These are phyloP conservation scores for Triops cancriformis DNA, from an alignment of 1,140 invertebrate species.

Conservation along the genomic window DNA sequence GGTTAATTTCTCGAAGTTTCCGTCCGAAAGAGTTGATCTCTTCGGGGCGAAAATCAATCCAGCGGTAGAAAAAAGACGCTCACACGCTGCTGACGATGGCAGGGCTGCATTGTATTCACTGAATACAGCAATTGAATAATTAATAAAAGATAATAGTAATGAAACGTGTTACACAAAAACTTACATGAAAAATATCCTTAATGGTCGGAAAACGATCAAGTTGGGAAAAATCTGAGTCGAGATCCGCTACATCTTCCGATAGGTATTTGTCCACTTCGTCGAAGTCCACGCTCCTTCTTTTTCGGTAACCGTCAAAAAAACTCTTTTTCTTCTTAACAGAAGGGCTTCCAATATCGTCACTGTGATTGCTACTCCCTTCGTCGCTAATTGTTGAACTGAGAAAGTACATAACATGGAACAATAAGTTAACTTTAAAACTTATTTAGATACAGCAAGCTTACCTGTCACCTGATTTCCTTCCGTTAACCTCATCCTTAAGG, in stretches of 20 bases:
- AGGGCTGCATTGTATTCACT: slow-evolving; percentile 10
- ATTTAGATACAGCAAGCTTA: background rate
- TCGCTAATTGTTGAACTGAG: background rate
- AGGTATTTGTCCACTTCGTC: background rate
- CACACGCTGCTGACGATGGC: slow-evolving; percentile 12
- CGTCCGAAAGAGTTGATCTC: background rate
- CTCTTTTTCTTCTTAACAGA: background rate
- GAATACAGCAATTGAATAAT: background rate
- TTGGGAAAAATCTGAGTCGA: background rate
- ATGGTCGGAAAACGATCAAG: slow-evolving; percentile 15
- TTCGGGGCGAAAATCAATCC: slow-evolving; percentile 14
- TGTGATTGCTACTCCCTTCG: background rate
- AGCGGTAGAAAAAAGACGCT: slow-evolving; percentile 14
- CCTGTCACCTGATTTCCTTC: background rate
- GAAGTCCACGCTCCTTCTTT: background rate
- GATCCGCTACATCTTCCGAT: slow-evolving; percentile 4
- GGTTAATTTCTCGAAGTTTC: background rate
- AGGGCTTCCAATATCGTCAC: background rate
- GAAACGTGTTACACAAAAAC: background rate
- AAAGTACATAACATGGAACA: background rate
- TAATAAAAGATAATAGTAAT: background rate
- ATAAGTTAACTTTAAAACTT: background rate
- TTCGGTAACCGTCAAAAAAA: background rate
- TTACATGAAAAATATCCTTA: slow-evolving; percentile 16
- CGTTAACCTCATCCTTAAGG: background rate